phyloP scores from a whole-genome alignment of 1,140 invertebrate species.

The Atta texana region DNA sequence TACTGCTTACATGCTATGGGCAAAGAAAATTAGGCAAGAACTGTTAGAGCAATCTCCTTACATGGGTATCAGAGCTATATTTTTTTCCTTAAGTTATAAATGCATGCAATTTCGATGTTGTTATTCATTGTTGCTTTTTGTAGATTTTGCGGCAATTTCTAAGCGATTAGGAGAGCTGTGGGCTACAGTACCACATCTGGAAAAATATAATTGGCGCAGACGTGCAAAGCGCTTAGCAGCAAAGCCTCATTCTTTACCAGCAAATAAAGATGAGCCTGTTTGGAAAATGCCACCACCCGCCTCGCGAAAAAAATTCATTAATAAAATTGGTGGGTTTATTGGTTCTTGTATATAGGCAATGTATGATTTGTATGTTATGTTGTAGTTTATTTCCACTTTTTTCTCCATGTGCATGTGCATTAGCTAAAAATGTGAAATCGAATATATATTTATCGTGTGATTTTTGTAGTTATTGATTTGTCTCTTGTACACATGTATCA shows the following conservation, averaged over 20 bases:
- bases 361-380: constrained; percentile 62
- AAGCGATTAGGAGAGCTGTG: constrained; percentile 94
- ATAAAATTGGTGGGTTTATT: constrained; percentile 83
- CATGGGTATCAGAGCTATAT: constrained; percentile 87
- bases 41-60: constrained; percentile 91
- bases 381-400: constrained; percentile 57
- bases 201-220: constrained; percentile 91
- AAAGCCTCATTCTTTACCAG: constrained; percentile 81
- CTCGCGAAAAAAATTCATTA: constrained; percentile 85
- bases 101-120: constrained; percentile 71
- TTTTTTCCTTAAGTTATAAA: constrained; percentile 46
- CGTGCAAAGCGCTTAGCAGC: constrained; percentile 90
- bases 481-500: constrained; percentile 41
- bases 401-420: constrained; percentile 73
- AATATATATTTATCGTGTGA: constrained; percentile 51
- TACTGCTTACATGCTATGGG: constrained; percentile 96
- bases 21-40: constrained; percentile 92
- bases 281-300: constrained; percentile 84
- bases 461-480: constrained; percentile 62
- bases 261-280: constrained; percentile 80
- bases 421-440: constrained; percentile 42
- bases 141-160: constrained; percentile 93
- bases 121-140: constrained; percentile 78
- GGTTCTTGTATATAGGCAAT: constrained; percentile 63
- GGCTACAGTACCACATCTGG: constrained; percentile 90